phyloP scores from a whole-genome alignment of 1,140 invertebrate species.

The Pseudomyrmex dendroicus region DNA sequence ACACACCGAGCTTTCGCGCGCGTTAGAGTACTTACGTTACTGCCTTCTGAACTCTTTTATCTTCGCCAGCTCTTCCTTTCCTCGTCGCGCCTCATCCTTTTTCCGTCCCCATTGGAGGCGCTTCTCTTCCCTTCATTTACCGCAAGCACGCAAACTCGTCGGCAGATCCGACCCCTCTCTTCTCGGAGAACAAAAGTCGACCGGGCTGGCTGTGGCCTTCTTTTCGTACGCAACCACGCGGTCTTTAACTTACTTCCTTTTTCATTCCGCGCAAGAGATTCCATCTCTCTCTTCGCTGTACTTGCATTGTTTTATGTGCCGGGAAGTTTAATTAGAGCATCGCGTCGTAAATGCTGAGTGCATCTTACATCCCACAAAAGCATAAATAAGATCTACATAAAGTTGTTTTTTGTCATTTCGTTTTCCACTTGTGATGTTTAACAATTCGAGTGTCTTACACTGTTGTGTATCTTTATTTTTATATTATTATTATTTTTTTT shows the following conservation, averaged over 20 bases:
- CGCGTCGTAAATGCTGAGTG: slow-evolving; percentile 16
- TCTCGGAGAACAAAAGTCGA: slow-evolving; percentile 57
- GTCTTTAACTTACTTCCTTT: slow-evolving; percentile 24
- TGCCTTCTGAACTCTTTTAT: slow-evolving; percentile 72
- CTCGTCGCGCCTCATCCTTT: slow-evolving; percentile 55
- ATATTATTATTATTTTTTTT: neutral
- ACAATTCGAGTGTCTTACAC: neutral
- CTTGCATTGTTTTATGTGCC: slow-evolving; percentile 51
- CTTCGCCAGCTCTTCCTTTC: slow-evolving; percentile 29
- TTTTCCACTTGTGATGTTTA: neutral
- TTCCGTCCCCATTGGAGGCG: slow-evolving; percentile 61
- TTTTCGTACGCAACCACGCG: slow-evolving; percentile 45
- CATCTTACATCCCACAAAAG: slow-evolving; percentile 39
- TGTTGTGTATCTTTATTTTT: too few species aligned
- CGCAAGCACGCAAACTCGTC: slow-evolving; percentile 66
- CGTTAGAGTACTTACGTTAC: slow-evolving; percentile 71
- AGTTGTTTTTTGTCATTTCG: neutral
- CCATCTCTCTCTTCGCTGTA: slow-evolving; percentile 33
- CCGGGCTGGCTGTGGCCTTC: slow-evolving; percentile 47
- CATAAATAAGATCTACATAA: neutral
- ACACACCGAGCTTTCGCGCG: slow-evolving; percentile 70
- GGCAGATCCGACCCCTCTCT: slow-evolving; percentile 46
- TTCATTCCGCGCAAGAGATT: slow-evolving; percentile 44
- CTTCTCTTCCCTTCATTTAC: slow-evolving; percentile 68
- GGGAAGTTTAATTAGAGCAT: slow-evolving; percentile 51